A percentile compares a stretch with the other conserved stretches of the same genome.
These are phyloP conservation scores for Megatriorchis doriae DNA, from an alignment of 2,113 vertebrate genomes.

Conservation along the genomic window DNA sequence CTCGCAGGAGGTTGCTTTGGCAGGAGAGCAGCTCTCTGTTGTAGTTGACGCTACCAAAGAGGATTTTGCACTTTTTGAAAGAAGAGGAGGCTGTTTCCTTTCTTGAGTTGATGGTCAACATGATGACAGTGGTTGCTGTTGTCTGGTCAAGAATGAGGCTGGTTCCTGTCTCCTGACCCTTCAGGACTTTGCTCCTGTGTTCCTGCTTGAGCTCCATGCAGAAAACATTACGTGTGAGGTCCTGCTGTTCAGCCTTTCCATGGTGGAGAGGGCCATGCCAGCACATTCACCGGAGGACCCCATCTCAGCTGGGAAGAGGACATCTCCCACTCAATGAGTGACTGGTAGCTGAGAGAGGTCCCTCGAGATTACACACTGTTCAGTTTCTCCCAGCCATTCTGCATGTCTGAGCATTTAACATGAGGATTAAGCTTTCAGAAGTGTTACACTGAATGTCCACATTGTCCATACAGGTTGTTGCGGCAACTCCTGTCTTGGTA, in stretches of 20 bases:
- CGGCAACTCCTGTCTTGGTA: not conserved
- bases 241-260: accelerated
- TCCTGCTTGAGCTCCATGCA: not conserved
- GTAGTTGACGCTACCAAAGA: not conserved
- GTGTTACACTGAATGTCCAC: accelerated
- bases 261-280: not conserved
- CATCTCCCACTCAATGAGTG: not conserved
- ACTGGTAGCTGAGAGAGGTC: not conserved
- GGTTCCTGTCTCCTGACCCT: not conserved
- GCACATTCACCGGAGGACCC: not conserved
- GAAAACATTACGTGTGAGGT: accelerated
- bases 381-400: not conserved
- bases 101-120: not conserved
- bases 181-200: not conserved
- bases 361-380: not conserved
- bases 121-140: not conserved
- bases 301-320: not conserved
- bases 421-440: not conserved
- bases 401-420: accelerated
- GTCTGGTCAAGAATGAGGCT: not conserved
- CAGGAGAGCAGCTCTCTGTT: not conserved
- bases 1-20: not conserved
- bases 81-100: not conserved
- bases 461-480: not conserved
- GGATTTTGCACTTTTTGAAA: not conserved